phyloP scores from a whole-genome alignment of 2,113 vertebrate species.

The Acanthisitta chloris region DNA sequence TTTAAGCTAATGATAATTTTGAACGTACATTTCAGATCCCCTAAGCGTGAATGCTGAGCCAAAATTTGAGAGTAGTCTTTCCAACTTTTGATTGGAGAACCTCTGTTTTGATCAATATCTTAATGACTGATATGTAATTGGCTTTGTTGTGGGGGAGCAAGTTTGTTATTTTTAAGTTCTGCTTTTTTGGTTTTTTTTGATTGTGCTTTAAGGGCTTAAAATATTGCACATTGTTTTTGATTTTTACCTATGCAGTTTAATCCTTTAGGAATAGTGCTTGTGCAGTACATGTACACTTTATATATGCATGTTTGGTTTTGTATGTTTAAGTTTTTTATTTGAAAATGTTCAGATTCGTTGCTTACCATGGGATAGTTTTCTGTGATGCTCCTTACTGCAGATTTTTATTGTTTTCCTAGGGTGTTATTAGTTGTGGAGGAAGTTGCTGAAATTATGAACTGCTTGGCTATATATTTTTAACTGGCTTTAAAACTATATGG shows the following conservation, averaged over 20 bases:
- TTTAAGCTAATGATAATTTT: constrained; percentile 38
- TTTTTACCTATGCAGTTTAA: constrained; percentile 84
- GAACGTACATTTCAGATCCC: constrained; percentile 43
- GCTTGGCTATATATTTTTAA: constrained; percentile 24
- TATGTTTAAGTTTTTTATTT: constrained; percentile 35
- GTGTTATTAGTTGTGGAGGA: background rate
- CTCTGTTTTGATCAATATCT: constrained; percentile 60
- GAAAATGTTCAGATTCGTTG: constrained; percentile 59
- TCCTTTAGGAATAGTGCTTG: constrained; percentile 72
- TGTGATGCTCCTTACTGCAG: constrained; percentile 32
- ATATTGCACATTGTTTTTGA: constrained; percentile 81
- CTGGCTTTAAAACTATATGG: background rate
- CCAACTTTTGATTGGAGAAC: constrained; percentile 62
- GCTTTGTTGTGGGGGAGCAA: constrained; percentile 39
- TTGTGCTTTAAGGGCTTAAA: constrained; percentile 81
- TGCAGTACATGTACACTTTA: constrained; percentile 73
- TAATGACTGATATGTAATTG: constrained; percentile 43
- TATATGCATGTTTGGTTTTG: constrained; percentile 69
- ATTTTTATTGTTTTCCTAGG: constrained; percentile 38
- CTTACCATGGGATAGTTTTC: constrained; percentile 54
- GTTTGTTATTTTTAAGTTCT: constrained; percentile 22
- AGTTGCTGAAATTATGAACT: constrained; percentile 2
- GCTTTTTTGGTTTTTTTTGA: constrained; percentile 39
- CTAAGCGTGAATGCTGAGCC: constrained; percentile 53
- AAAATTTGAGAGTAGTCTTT: constrained; percentile 59